Conservation (phyloP, 2,888 invertebrate genomes). For the Caenorhabditis uteleia region DNA sequence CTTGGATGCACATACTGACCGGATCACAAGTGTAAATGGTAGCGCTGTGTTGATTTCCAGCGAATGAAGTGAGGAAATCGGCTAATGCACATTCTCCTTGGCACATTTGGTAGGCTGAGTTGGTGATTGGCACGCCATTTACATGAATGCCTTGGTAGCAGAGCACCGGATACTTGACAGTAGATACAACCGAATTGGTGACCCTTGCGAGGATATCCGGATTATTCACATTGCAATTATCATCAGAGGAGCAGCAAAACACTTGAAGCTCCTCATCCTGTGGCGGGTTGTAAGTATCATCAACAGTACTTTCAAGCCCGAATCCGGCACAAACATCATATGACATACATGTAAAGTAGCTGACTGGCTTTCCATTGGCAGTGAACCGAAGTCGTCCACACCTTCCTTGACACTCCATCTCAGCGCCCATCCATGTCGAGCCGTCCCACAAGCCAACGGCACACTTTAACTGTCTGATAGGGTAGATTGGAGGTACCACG, state of each 20-base stretch:
- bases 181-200: slow-evolving; percentile 37
- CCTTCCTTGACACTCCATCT: slow-evolving; percentile 45
- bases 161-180: slow-evolving; percentile 48
- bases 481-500: slow-evolving; percentile 29
- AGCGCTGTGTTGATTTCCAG: slow-evolving; percentile 21
- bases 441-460: slow-evolving; percentile 39
- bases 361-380: slow-evolving; percentile 24
- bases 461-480: slow-evolving; percentile 40
- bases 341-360: slow-evolving; percentile 44
- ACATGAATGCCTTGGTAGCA: slow-evolving; percentile 46
- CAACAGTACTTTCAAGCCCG: slow-evolving; percentile 41
- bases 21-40: slow-evolving; percentile 54
- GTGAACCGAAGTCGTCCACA: slow-evolving; percentile 43
- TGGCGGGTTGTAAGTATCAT: slow-evolving; percentile 45
- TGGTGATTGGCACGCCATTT: slow-evolving; percentile 29
- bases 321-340: slow-evolving; percentile 46
- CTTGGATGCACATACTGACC: slow-evolving; percentile 33
- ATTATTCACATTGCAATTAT: slow-evolving; percentile 50
- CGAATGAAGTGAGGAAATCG: slow-evolving; percentile 33
- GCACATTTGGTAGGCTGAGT: slow-evolving; percentile 41
- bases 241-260: slow-evolving; percentile 40
- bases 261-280: slow-evolving; percentile 44
- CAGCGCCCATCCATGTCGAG: slow-evolving; percentile 41
- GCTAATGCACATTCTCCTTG: slow-evolving; percentile 47
- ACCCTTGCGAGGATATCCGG: slow-evolving; percentile 23